A percentile compares a stretch with the other conserved stretches of the same genome.
Conservation (phyloP, 2,888 invertebrate species). For the Pseudeuparius sepicola region DNA sequence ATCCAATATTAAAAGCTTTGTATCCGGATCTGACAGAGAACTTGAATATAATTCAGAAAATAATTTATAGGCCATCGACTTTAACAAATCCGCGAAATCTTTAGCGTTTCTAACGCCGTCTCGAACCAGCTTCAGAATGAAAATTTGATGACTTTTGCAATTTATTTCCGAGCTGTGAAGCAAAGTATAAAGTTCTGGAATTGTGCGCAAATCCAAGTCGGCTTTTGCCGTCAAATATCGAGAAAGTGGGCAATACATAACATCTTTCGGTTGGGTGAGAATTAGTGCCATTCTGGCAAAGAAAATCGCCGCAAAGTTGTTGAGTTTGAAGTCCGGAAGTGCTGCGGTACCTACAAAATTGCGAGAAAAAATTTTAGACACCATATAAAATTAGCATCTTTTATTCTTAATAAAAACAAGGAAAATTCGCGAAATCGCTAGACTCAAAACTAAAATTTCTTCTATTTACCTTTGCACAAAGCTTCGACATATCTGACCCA, state of each 20-base stretch:
- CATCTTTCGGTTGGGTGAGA: constrained; percentile 62
- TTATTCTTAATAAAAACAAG: no score
- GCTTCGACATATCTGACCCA: constrained; percentile 60
- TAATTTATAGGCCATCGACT: constrained; percentile 66
- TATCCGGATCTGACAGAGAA: constrained; percentile 49
- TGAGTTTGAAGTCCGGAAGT: constrained; percentile 32
- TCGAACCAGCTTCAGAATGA: constrained; percentile 66
- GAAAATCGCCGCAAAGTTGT: constrained; percentile 50
- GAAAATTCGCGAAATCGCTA: no score
- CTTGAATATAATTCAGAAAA: constrained; percentile 61
- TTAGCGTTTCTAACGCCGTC: constrained; percentile 66
- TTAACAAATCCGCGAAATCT: constrained; percentile 65
- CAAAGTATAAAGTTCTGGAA: constrained; percentile 83
- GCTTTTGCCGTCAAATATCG: constrained; percentile 47
- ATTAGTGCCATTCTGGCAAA: constrained; percentile 60
- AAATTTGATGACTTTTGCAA: constrained; percentile 56
- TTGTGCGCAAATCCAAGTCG: constrained; percentile 59
- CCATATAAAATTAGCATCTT: no score
- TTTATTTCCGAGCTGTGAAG: constrained; percentile 71
- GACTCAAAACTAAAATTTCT: constrained; percentile 1
- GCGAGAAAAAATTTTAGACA: no score
- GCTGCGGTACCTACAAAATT: constrained; percentile 27
- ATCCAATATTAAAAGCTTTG: constrained; percentile 56
- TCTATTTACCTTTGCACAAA: constrained; percentile 53
- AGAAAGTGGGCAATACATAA: constrained; percentile 63